Base-by-base conservation (phyloP, 2,113 vertebrate genomes). In the Bagarius yarrelli region DNA sequence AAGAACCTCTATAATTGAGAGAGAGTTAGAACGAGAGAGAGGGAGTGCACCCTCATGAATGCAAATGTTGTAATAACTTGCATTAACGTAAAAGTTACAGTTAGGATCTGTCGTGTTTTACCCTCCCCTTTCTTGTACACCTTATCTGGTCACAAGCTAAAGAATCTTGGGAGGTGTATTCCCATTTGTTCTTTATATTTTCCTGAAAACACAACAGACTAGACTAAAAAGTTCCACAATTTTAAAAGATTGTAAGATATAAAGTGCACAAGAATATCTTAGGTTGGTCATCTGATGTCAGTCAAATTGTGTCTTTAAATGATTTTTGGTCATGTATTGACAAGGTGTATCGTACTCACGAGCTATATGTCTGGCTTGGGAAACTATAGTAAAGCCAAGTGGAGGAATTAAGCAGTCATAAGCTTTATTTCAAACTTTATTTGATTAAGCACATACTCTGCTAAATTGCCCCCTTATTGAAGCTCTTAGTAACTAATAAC, bases 401-500 rank as follows among this genome's bases (percentile, higher is more conserved):
- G 16, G 18, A 73, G 50, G n/a, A 72, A 72, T 50, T 52, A 30
- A 32, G 47, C 50, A 72, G 70, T 53, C 70, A 55, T 34, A 73
- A 27, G 5, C 47, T 73, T 73, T 55, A 73, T 13, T 55, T 14
- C 4, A 2, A 23, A 34, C 70, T 73, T 55, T 18, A 53, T 34
- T 34, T 73, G 70, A 55, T 73, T 73, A 73, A 73, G 52, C 4
- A 23, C 78, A 77, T 64, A 59, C 27, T 78, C 64, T 71, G 59
- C 25, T 47, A 61, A 76, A 53, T 15, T 70, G 63, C 71, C 19
- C 64, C 47, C 47, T 55, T 40, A 19, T 72, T 74, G 74, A 55
- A 71, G 78, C 32, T 59, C 78, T 80, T 64, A 44, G 8, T 60
- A 76, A 81, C 72, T 44, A 27, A 81, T 57, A 81, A 79, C 70